These are phyloP conservation scores for Ramphastos sulfuratus DNA, from an alignment of 2,113 vertebrate genomes.

Conservation along the genomic window DNA sequence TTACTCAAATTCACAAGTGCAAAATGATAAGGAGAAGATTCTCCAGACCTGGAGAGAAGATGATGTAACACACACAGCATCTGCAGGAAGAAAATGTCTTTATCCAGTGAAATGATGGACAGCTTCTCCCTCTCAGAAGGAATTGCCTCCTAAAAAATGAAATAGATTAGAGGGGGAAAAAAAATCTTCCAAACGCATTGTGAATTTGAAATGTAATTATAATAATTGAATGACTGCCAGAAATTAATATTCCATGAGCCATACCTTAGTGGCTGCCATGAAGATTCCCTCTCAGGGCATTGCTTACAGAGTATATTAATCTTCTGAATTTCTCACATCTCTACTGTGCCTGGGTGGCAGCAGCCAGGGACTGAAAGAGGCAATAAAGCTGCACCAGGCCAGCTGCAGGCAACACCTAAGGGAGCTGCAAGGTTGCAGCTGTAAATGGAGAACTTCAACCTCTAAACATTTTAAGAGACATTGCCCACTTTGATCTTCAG, in stretches of 20 bases:
- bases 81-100: neutral
- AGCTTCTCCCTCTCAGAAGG: neutral
- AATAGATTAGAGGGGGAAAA: neutral
- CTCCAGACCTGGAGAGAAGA: neutral
- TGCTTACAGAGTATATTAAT: neutral
- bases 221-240: neutral
- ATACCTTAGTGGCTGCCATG: neutral
- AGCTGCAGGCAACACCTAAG: neutral
- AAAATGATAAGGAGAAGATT: neutral
- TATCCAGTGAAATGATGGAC: neutral
- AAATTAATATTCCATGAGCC: neutral
- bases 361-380: neutral
- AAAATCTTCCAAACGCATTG: neutral
- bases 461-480: neutral
- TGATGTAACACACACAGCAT: neutral
- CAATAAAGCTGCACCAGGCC: neutral
- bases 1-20: neutral
- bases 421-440: neutral
- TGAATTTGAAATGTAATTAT: neutral
- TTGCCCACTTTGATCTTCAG: neutral
- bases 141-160: neutral
- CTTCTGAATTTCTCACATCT: neutral
- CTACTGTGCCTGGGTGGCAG: neutral
- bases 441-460: neutral
- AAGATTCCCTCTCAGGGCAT: neutral